Evolutionary conservation across 2,797 vertebrate species (phyloP), one percentile per base, ranked within the genome.

Genomic region (Pangasius larnaudii): DNA sequence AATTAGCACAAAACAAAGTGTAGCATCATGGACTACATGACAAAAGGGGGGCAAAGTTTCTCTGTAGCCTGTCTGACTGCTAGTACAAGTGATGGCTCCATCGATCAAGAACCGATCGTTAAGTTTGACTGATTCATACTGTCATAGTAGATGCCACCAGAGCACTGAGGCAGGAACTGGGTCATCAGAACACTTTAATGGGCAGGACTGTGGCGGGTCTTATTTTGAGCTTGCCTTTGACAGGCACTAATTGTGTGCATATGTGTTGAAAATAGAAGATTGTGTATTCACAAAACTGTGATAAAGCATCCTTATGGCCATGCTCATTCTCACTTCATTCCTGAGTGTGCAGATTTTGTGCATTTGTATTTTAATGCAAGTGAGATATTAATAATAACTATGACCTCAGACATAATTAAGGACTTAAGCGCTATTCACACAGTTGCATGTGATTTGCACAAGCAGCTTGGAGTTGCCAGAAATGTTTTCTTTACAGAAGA

Each of bases 1-100:
- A 96, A 95, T 96, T 96, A 96, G 94, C 92, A 91, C 91, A 92
- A 94, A 92, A 95, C 93, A 95, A 95, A 95, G 91, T 81, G 90
- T 89, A 85, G 91, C 94, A 92, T 94, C 94, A 93, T 93, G 92
- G 94, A 94, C 92, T 92, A 90, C 86, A 88, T 91, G 89, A 91
- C 90, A 90, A 87, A 42, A 89, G 71, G 61, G 86, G 93, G 91
- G 92, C 90, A 93, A 90, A 93, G 92, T 94, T 94, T 90, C 91
- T 88, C 90, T 84, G 89, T 88, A 74, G 91, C 93, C 93, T 93
- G 94, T 93, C 93, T 94, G 93, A 94, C 93, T 91, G 88, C 87
- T 92, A 85, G 89, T 87, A 88, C 87, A 91, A 86, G 89, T 94
- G 95, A 95, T 95, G 92, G 95, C 92, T 93, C 91, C 93, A 95